Base-by-base conservation (phyloP, 2,888 invertebrate genomes). In the Lithophane leautieri region DNA sequence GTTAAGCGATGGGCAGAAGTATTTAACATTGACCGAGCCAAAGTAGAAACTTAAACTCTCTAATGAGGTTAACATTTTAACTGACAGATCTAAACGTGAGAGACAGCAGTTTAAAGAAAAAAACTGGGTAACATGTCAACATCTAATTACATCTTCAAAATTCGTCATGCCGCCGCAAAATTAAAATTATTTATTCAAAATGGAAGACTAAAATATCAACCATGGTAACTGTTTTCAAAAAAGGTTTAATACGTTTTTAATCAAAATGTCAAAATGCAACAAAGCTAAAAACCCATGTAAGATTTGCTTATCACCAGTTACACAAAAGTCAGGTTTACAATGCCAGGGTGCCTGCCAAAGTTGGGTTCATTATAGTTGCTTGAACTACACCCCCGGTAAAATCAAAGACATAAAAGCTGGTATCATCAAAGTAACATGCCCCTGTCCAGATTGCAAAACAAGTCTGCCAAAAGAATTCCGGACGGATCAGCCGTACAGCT, bases 301-400 rank as follows among this genome's bases (percentile, higher is more conserved):
- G 84, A 93, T 96, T 77, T 96, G 96, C 81, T 81, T 93, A n/a
- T 84, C 88, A 1, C 60, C 89, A 0, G 96, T 96, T 6, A 89
- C 91, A 0, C 83, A 88, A 0, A 95, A 93, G 69, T 94, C 80
- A 12, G 96, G 96, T 0, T 65, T 95, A 2, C 93, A 93, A 86
- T 96, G 96, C 76, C 90, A 94, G 68, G 96, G 96, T 0, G 92
- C 92, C 0, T 96, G 96, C 70, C 84, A 90, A 44, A 90, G 88
- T 22, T 96, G 95, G 95, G 91, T 94, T 2, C 96, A 96, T 76
- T 96, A 90, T 85, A 81, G 72, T 9, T 96, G 96, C 79, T 81
- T 95, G 0, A 92, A 94, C 81, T 95, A 94, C 81, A 95, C 95
- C 0, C 94, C 94, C 19, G 95, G 95, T 0, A 94, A 92, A 87